Percentiles rank a stretch among this genome's conserved stretches.
Conservation (phyloP, 2,113 vertebrate genomes). For the Spizaetus ornatus region DNA sequence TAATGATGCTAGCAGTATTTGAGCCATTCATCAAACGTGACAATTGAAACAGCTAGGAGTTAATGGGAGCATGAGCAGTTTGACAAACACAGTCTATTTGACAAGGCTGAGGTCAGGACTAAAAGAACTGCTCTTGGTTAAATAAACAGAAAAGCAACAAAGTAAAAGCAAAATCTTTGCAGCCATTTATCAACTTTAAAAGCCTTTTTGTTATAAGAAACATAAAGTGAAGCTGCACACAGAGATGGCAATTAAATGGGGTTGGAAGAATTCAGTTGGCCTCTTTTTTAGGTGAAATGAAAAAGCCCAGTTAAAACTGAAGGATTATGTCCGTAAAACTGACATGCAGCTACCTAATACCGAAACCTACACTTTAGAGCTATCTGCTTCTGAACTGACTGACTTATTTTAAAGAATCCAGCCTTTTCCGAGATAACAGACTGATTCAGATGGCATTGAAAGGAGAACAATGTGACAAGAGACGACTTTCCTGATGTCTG, state of each 20-base stretch:
- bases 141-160: slow-evolving; percentile 68
- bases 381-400: not conserved
- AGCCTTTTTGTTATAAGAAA: slow-evolving; percentile 52
- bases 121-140: slow-evolving; percentile 63
- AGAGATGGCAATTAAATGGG: slow-evolving; percentile 9
- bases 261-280: not conserved
- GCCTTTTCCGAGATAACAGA: not conserved
- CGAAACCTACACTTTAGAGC: not conserved
- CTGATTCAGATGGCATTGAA: not conserved
- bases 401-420: not conserved
- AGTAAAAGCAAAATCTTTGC: slow-evolving; percentile 62
- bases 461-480: not conserved
- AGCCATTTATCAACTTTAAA: slow-evolving; percentile 67
- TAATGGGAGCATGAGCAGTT: slow-evolving; percentile 68
- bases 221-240: slow-evolving; percentile 46
- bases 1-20: slow-evolving; percentile 53
- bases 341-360: not conserved
- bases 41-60: slow-evolving; percentile 63
- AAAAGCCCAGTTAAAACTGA: slow-evolving; percentile 28
- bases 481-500: not conserved
- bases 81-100: slow-evolving; percentile 66
- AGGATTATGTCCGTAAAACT: slow-evolving; percentile 5
- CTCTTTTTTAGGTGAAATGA: slow-evolving; percentile 16
- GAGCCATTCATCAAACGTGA: slow-evolving; percentile 59
- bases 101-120: slow-evolving; percentile 63